phyloP scores from a whole-genome alignment of 35 echinoderm and acorn worm genomes.

The Eucidaris tribuloides region DNA sequence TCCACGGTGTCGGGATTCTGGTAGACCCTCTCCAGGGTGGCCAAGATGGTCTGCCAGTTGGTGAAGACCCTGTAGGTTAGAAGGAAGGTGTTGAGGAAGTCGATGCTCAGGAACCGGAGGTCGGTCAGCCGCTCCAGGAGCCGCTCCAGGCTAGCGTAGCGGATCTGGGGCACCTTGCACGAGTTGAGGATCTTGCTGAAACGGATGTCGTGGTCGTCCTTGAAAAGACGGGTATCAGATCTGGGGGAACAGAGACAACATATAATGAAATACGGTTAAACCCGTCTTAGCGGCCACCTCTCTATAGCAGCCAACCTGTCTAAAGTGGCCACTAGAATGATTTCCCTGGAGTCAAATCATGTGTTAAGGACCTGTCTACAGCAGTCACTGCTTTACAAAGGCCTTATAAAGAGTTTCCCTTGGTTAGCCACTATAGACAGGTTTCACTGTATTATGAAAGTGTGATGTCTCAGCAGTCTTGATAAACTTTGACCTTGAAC shows the following conservation, averaged over 20 bases:
- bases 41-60: conserved; percentile 70
- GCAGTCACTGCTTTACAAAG: too few species aligned
- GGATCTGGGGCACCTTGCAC: conserved; percentile 99
- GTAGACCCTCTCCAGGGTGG: conserved; percentile 88
- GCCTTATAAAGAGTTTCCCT: too few species aligned
- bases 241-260: conserved; percentile 24
- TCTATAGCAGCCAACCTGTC: too few species aligned
- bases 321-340: too few species aligned
- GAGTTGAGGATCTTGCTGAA: conserved; percentile 97
- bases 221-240: conserved; percentile 94
- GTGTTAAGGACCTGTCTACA: too few species aligned
- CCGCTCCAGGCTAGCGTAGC: conserved; percentile 88
- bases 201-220: conserved; percentile 91
- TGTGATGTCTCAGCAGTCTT: too few species aligned
- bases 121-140: conserved; percentile 88
- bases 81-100: conserved; percentile 99
- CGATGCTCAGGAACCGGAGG: conserved; percentile 93
- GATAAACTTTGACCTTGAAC: too few species aligned
- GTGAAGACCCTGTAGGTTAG: conserved; percentile 90
- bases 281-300: too few species aligned
- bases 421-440: too few species aligned
- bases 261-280: too few species aligned
- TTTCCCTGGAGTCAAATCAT: too few species aligned
- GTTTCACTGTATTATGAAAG: too few species aligned
- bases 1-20: conserved; percentile 89